These are phyloP conservation scores for Palythoa grandis DNA, from an alignment of 92 coral and sea anemone species.

Conservation along the genomic window DNA sequence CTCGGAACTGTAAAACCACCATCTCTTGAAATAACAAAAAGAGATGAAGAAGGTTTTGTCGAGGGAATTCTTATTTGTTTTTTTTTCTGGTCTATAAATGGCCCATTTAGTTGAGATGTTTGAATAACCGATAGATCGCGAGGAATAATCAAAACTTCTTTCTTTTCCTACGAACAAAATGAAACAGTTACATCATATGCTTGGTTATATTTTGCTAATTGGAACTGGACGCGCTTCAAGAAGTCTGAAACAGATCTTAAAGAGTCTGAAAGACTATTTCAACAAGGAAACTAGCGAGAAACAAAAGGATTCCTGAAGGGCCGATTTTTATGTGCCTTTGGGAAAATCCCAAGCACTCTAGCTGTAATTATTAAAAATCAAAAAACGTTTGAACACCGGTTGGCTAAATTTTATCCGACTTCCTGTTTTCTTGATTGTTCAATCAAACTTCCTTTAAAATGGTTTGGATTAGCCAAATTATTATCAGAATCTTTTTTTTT, in stretches of 20 bases:
- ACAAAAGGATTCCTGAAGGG: not conserved
- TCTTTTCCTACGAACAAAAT: not conserved
- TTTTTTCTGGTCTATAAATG: not conserved
- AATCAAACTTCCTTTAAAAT: no score
- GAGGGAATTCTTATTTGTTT: not conserved
- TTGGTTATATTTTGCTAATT: not conserved
- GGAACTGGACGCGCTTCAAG: slow-evolving; percentile 29
- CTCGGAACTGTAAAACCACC: not conserved
- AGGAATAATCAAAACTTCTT: not conserved
- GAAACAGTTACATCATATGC: not conserved
- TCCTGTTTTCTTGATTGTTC: no score
- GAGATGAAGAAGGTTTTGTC: not conserved
- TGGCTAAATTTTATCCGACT: no score
- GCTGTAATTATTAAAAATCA: no score
- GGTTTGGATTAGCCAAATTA: no score
- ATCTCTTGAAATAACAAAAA: not conserved
- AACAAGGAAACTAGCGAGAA: slow-evolving; percentile 5
- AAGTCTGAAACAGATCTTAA: slow-evolving; percentile 1
- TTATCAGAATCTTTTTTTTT: not conserved
- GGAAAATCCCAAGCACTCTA: not conserved
- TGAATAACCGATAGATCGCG: not conserved
- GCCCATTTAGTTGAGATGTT: no score
- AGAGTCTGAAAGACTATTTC: not conserved
- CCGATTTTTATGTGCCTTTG: not conserved
- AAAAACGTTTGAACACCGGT: no score